These are phyloP conservation scores for Sebastes elongatus DNA, from an alignment of 2,797 vertebrate species.

Conservation along the genomic window DNA sequence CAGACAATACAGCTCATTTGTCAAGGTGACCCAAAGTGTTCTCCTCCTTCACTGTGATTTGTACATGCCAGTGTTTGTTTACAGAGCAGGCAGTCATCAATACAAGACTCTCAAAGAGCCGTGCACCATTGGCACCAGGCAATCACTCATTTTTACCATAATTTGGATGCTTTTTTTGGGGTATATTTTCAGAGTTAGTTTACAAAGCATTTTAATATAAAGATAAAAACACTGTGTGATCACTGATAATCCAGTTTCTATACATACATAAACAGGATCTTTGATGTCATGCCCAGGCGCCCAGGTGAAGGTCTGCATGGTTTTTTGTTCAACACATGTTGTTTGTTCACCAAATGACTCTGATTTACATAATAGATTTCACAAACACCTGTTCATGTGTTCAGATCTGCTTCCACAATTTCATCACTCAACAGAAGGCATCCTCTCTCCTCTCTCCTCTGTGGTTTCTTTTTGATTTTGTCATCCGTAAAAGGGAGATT, in stretches of 20 bases:
- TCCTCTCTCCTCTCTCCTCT: neutral
- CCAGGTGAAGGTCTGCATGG: conserved; percentile 2
- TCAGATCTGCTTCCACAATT: conserved; percentile 24
- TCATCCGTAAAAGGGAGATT: conserved; percentile 20
- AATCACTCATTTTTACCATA: conserved; percentile 5
- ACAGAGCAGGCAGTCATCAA: conserved; percentile 40
- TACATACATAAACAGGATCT: neutral
- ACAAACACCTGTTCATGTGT: conserved; percentile 64
- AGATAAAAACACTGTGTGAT: neutral
- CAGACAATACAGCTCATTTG: conserved; percentile 75
- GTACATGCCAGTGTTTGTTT: conserved; percentile 62
- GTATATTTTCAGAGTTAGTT: neutral
- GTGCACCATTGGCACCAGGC: conserved; percentile 1
- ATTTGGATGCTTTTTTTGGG: neutral
- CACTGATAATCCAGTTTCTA: neutral
- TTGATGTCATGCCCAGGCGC: conserved; percentile 48
- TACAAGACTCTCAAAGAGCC: neutral
- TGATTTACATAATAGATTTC: conserved; percentile 58
- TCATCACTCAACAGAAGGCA: conserved; percentile 31
- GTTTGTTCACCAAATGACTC: conserved; percentile 36
- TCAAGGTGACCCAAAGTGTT: conserved; percentile 78
- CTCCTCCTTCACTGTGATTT: conserved; percentile 49
- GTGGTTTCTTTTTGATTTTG: conserved; percentile 5
- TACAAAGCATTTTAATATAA: neutral
- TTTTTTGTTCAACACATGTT: conserved; percentile 44